A percentile compares a stretch with the other conserved stretches of the same genome.
Evolutionary conservation across 2,113 vertebrate species (phyloP).

Genomic region (Oryzias woworae): DNA sequence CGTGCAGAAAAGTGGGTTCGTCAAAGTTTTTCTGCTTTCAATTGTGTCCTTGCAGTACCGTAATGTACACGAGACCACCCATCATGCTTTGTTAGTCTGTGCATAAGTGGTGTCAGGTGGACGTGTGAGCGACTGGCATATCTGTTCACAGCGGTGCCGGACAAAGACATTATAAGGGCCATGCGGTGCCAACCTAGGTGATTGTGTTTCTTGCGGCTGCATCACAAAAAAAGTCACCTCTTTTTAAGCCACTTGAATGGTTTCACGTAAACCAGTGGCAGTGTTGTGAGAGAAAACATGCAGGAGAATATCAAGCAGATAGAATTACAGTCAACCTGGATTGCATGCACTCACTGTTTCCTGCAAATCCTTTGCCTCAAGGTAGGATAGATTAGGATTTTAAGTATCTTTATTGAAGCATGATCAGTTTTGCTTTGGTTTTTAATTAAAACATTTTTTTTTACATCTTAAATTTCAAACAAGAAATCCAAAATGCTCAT

Average conservation of each 20-base stretch:
- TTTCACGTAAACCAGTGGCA: background rate
- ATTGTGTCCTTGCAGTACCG: background rate
- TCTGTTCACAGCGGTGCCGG: slow-evolving; percentile 1
- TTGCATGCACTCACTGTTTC: background rate
- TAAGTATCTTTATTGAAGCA: no score
- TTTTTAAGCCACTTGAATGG: background rate
- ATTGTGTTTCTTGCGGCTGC: slow-evolving; percentile 1
- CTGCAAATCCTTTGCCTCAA: background rate
- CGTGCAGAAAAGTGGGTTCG: background rate
- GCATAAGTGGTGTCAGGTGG: slow-evolving; percentile 9
- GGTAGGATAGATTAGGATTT: background rate
- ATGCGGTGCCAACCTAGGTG: background rate
- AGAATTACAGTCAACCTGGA: background rate
- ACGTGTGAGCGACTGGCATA: slow-evolving; percentile 13
- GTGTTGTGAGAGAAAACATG: background rate
- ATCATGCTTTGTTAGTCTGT: slow-evolving; percentile 5
- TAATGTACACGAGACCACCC: slow-evolving; percentile 3
- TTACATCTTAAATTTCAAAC: background rate
- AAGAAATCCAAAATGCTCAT: background rate
- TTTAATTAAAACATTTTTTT: no score
- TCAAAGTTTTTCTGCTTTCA: slow-evolving; percentile 3
- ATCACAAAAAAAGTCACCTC: background rate
- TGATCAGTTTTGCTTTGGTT: background rate
- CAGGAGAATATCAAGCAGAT: background rate
- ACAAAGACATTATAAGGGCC: slow-evolving; percentile 4